Percentiles rank a stretch among this genome's conserved stretches.
These are phyloP conservation scores for Lamellibrachia luymesi DNA, from an alignment of 1,140 invertebrate species.

Conservation along the genomic window DNA sequence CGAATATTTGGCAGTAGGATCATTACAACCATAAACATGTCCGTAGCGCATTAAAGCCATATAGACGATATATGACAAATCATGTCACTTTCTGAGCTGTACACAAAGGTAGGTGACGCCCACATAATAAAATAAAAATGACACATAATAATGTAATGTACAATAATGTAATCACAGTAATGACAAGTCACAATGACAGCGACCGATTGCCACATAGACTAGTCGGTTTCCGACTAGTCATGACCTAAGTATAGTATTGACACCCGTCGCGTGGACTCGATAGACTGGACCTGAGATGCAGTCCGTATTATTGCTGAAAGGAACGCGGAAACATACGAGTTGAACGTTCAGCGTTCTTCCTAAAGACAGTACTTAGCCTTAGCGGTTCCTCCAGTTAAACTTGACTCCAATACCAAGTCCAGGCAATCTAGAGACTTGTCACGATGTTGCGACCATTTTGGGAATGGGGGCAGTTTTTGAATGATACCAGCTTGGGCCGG, in stretches of 20 bases:
- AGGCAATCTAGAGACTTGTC: too few relatives aligned
- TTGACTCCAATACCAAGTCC: too few relatives aligned
- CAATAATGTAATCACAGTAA: not conserved
- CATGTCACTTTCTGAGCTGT: slow-evolving; percentile 17
- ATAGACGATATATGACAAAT: not conserved
- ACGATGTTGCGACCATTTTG: too few relatives aligned
- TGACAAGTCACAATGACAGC: not conserved
- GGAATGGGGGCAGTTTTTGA: too few relatives aligned
- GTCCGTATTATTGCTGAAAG: not conserved
- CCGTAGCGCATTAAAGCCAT: not conserved
- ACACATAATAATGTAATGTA: not conserved
- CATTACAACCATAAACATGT: not conserved
- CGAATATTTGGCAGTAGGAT: not conserved
- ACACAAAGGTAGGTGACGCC: slow-evolving; percentile 14
- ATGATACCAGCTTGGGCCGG: too few relatives aligned
- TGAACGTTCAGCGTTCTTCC: not conserved
- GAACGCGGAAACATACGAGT: not conserved
- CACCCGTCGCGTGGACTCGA: too few relatives aligned
- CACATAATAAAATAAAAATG: not conserved
- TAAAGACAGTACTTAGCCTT: not conserved
- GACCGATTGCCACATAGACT: not conserved
- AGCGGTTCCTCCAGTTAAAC: not conserved
- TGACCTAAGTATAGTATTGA: not conserved
- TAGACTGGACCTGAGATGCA: not conserved
- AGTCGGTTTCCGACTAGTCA: not conserved